phyloP scores from a whole-genome alignment of 2,113 vertebrate species.

The Chionis minor region DNA sequence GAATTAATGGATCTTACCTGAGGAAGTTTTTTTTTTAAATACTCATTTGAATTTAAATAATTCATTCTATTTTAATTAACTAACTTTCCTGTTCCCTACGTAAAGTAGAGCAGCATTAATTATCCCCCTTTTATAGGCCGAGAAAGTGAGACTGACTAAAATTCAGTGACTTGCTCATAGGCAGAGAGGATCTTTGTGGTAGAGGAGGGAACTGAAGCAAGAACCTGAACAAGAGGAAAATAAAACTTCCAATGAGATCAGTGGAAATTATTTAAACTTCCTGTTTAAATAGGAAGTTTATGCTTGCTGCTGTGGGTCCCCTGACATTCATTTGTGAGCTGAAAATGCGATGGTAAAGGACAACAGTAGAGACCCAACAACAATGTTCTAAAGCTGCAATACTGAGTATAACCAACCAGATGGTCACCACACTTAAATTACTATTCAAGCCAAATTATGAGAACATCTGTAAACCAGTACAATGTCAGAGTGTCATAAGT shows the following conservation, averaged over 20 bases:
- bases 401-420: not conserved
- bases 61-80: not conserved
- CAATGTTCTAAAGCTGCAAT: not conserved
- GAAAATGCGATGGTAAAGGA: not conserved
- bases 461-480: not conserved
- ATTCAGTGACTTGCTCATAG: not conserved
- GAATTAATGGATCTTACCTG: not conserved
- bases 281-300: too few relatives aligned
- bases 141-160: not conserved
- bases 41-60: not conserved
- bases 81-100: not conserved
- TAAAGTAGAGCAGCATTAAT: slow-evolving; percentile 13
- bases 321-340: not conserved
- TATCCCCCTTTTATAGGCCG: not conserved
- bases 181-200: not conserved
- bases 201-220: not conserved
- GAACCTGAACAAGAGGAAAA: not conserved
- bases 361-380: not conserved
- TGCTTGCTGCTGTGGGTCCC: not conserved
- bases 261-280: not conserved
- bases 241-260: not conserved
- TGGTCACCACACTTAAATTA: not conserved
- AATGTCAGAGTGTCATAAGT: not conserved
- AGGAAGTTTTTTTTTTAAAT: not conserved
- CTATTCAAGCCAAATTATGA: not conserved